These are phyloP conservation scores for Apodemia mormo DNA, from an alignment of 2,888 invertebrate species.

Conservation along the genomic window DNA sequence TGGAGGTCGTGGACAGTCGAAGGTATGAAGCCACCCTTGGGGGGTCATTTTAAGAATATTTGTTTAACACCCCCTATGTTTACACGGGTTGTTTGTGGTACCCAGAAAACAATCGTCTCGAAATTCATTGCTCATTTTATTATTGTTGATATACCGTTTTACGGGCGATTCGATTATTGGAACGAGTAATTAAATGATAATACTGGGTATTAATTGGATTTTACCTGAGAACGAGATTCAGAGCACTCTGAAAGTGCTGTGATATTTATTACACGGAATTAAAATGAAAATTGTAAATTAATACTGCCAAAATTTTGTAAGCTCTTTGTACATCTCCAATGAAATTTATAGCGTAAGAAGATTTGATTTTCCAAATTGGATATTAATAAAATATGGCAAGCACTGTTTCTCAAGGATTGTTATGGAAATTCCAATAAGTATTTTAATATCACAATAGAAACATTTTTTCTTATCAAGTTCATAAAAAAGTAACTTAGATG, in stretches of 20 bases:
- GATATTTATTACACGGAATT: conserved; percentile 46
- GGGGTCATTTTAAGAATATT: conserved; percentile 81
- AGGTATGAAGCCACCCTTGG: conserved; percentile 56
- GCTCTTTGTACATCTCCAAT: conserved; percentile 19
- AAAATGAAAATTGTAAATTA: conserved; percentile 32
- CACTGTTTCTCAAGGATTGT: too few relatives aligned
- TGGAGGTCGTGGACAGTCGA: conserved; percentile 61
- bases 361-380: background rate
- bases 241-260: conserved; percentile 50
- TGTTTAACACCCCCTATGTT: conserved; percentile 73
- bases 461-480: too few relatives aligned
- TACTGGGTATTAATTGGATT: conserved; percentile 78
- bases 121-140: conserved; percentile 82
- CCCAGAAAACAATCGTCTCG: conserved; percentile 81
- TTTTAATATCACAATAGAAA: too few relatives aligned
- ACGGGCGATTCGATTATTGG: conserved; percentile 80
- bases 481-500: too few relatives aligned
- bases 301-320: conserved; percentile 27
- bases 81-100: conserved; percentile 79
- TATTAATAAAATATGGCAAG: too few relatives aligned
- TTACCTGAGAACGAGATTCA: conserved; percentile 60
- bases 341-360: background rate
- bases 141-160: conserved; percentile 80
- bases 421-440: too few relatives aligned
- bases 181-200: conserved; percentile 80